Conservation (phyloP, 2,113 vertebrate species). For the Gadus macrocephalus region DNA sequence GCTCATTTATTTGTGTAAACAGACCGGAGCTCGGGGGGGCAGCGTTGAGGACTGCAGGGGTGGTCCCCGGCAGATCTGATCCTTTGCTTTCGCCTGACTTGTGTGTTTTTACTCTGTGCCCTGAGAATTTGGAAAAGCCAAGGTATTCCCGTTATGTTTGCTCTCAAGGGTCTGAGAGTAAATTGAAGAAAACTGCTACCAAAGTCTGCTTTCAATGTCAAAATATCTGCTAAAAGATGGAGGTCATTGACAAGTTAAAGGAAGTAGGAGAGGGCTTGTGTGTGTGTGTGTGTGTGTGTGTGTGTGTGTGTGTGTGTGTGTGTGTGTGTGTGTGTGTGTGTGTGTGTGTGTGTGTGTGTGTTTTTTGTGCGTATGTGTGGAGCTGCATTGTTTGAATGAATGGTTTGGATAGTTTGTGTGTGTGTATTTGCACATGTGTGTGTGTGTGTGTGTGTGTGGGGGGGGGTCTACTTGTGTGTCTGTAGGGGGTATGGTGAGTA, state of each 20-base stretch:
- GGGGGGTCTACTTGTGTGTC: slow-evolving; percentile 21
- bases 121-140: slow-evolving; percentile 37
- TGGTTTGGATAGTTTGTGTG: not conserved
- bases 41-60: slow-evolving; percentile 41
- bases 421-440: slow-evolving; percentile 1
- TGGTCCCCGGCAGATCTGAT: slow-evolving; percentile 61
- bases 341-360: slow-evolving; percentile 4
- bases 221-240: too few species aligned
- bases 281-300: not conserved
- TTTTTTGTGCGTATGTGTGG: not conserved
- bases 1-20: slow-evolving; percentile 69
- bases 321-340: not conserved
- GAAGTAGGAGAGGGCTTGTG: not conserved
- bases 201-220: too few species aligned
- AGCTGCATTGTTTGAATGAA: not conserved
- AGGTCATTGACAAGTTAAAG: too few species aligned
- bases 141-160: not conserved
- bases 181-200: slow-evolving; percentile 14
- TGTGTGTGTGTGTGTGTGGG: not conserved
- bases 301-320: not conserved
- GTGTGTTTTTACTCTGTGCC: too few species aligned
- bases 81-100: slow-evolving; percentile 27
- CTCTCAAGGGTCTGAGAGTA: not conserved
- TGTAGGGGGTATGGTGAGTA: slow-evolving; percentile 15
- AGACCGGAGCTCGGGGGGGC: slow-evolving; percentile 40